Conservation (phyloP, 1,140 invertebrate genomes). For the Diploscapter pachys region DNA sequence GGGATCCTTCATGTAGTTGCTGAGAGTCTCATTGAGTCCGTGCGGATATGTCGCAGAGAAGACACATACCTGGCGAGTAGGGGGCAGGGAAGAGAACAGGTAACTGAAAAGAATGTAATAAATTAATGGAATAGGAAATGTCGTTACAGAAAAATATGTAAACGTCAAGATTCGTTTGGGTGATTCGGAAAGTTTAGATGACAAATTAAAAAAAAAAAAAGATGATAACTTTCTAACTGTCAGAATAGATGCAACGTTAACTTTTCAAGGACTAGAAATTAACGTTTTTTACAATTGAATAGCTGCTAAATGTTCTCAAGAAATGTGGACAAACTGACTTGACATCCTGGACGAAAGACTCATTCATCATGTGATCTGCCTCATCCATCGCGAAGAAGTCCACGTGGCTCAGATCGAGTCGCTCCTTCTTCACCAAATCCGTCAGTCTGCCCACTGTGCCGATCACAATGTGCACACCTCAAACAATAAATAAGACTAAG, state of each 20-base stretch:
- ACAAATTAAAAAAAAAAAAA: too few species aligned
- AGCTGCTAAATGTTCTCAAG: too few species aligned
- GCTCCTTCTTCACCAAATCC: conserved; percentile 74
- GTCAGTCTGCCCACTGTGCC: conserved; percentile 84
- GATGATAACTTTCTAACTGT: too few species aligned
- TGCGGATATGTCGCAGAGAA: conserved; percentile 89
- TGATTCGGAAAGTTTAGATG: too few species aligned
- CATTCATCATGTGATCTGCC: conserved; percentile 87
- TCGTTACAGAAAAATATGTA: too few species aligned
- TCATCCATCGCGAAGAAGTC: conserved; percentile 86
- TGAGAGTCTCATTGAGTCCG: conserved; percentile 71
- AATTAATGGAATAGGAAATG: conserved; percentile 2
- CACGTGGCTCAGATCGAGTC: conserved; percentile 70
- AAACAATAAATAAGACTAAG: too few species aligned
- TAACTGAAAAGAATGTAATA: conserved; percentile 63
- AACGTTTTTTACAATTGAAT: too few species aligned
- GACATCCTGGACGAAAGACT: conserved; percentile 73
- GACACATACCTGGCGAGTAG: conserved; percentile 77
- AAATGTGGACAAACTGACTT: conserved; percentile 64
- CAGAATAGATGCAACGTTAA: too few species aligned
- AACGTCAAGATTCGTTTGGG: too few species aligned
- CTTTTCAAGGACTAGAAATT: too few species aligned
- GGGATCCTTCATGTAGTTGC: conserved; percentile 77
- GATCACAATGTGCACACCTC: conserved; percentile 68
- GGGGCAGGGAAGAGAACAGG: conserved; percentile 74